Evolutionary conservation across 2,113 vertebrate genomes (phyloP), one percentile per base, ranked within the genome.

Genomic region (Alectura lathami): DNA sequence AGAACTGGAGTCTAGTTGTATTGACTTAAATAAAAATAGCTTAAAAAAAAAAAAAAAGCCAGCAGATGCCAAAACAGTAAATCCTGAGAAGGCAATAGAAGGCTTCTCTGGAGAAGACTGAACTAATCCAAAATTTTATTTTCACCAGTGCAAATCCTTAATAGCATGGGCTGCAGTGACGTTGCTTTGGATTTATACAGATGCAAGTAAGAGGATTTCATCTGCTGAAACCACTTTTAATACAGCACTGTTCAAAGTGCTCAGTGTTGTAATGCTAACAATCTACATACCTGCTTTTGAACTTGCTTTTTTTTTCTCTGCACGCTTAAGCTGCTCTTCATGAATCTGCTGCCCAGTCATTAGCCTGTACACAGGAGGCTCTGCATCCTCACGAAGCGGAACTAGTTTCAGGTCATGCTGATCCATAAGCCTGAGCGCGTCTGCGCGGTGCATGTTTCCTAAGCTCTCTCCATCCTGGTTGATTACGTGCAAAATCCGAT

Each of bases 321-420:
- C 87, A 6, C 96, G 97, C 57, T 85, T 98, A 29, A 99, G 90
- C 83, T 99, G 98, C 40, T 99, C 98, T 70, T 99, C 97, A 0
- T 99, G 97, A 68, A 99, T 98, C 97, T 99, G 99, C 50, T 98
- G 95, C 30, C 99, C 99, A 0, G 97, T 99, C 98, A 99, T 98
- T 64, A 99, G 97, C 91, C 87, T 98, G 96, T 99, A 99, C 3
- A 98, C 87, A 0, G 99, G 98, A 12, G 99, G 99, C 9, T 99
- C 98, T 8, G 89, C 56, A 0, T 95, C 60, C 20, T 97, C 93
- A 7, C 12, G 90, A 68, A 98, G 93, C 14, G 97, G 92, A 82
- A 99, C 99, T 64, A 99, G 92, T 53, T 98, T 98, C 73, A 99
- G 96, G 22, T 95, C 94, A 5, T 76, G 95, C 40, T 98, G 56